phyloP scores from a whole-genome alignment of 2,113 vertebrate genomes.

The Cercocebus atys region DNA sequence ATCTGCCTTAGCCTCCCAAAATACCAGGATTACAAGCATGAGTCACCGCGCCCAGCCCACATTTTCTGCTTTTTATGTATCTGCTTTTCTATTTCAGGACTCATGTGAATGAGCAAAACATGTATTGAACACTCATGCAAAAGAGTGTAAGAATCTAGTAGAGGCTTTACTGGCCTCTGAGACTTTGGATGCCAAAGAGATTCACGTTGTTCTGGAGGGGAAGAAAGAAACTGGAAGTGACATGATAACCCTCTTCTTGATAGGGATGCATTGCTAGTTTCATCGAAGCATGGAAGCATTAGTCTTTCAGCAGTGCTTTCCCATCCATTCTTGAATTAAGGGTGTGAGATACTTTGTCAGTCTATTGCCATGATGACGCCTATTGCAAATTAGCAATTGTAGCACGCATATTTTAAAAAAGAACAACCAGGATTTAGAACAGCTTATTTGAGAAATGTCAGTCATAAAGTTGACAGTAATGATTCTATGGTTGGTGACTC shows the following conservation, averaged over 20 bases:
- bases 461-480: constrained; percentile 60
- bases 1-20: too few species aligned
- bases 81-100: constrained; percentile 85
- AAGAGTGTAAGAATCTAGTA: constrained; percentile 95
- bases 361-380: constrained; percentile 69
- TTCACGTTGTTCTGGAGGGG: constrained; percentile 95
- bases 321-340: constrained; percentile 71
- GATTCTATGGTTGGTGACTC: constrained; percentile 31
- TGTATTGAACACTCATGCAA: constrained; percentile 94
- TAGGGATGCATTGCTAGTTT: constrained; percentile 66
- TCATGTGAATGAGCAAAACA: constrained; percentile 95
- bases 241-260: constrained; percentile 84
- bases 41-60: rapidly evolving
- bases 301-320: constrained; percentile 80
- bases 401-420: constrained; percentile 60
- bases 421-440: constrained; percentile 79
- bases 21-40: too few species aligned
- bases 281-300: constrained; percentile 79
- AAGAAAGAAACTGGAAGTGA: constrained; percentile 94
- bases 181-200: constrained; percentile 98
- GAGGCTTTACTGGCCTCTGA: constrained; percentile 95
- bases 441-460: constrained; percentile 64
- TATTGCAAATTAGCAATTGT: constrained; percentile 75
- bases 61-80: constrained; percentile 19
- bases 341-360: constrained; percentile 76